Percentiles rank a stretch among this genome's conserved stretches.
phyloP scores from a whole-genome alignment of 2,888 invertebrate species.

The Tenthredo livida region DNA sequence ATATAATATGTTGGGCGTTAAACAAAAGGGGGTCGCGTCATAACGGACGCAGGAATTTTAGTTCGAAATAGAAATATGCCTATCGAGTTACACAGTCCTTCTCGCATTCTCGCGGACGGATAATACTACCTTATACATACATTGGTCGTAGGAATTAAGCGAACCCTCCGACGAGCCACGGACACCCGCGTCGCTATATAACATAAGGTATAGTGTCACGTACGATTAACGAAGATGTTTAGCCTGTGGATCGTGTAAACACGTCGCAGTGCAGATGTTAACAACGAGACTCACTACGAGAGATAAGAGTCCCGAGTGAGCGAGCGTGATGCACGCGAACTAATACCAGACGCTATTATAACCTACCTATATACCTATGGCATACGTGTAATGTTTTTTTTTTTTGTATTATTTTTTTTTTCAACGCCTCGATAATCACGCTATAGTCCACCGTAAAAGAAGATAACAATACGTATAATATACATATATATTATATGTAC shows the following conservation, averaged over 20 bases:
- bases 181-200: constrained; percentile 25
- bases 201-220: constrained; percentile 27
- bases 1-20: too few relatives aligned
- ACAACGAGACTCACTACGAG: constrained; percentile 28
- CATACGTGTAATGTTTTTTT: neutral
- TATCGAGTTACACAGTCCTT: constrained; percentile 19
- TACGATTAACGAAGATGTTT: constrained; percentile 46
- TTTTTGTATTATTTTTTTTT: neutral
- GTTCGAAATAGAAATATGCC: constrained; percentile 6
- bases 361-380: constrained; percentile 1
- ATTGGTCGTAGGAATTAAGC: constrained; percentile 4
- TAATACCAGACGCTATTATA: neutral
- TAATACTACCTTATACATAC: neutral
- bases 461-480: neutral
- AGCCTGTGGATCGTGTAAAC: constrained; percentile 46
- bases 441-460: neutral
- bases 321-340: constrained; percentile 41
- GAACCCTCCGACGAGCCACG: neutral
- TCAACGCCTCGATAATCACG: neutral
- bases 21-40: constrained; percentile 4
- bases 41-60: neutral
- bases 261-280: constrained; percentile 32
- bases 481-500: too few relatives aligned
- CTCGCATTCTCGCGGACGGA: neutral
- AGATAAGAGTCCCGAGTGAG: constrained; percentile 1